Evolutionary conservation across 2,797 vertebrate genomes (phyloP), one percentile per base, ranked within the genome.

Genomic region (Syngnathus rostellatus): DNA sequence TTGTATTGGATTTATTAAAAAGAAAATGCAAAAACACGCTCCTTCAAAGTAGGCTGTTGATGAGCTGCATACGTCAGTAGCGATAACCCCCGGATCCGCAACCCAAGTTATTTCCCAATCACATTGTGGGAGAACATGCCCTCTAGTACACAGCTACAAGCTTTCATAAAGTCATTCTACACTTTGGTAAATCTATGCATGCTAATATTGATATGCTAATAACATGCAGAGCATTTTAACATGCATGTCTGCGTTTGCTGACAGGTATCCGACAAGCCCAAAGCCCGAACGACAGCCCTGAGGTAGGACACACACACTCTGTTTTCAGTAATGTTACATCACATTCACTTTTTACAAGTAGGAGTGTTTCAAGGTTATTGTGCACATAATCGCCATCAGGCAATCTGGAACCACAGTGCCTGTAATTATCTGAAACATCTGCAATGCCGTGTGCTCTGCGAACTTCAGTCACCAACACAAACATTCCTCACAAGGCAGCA

Each of bases 261-360:
- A 74, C 82, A 88, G 87, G 83, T 82, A 69, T 83, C 87, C 67
- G 84, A 86, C 71, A 88, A 88, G 67, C 75, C 77, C 68, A 88
- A 88, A 78, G 73, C 80, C 78, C 77, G 85, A 85, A 69, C 71
- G 64, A 41, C 84, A 10, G 84, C 82, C 10, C 41, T 75, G 7
- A 88, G 87, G 87, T 88, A 85, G 84, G 84, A 65, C n/a, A 54
- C 48, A 40, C 46, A 6, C 38, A 21, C 17, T 51, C 19, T 39
- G 62, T 19, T 64, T 38, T 51, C 1, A 46, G n/a, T 39, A 38
- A 51, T 21, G 63, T 64, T 63, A 1, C 14, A 6, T 23, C 39
- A 25, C 54, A 37, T 14, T 10, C 25, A 31, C 31, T 43, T 62
- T 62, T 62, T 19, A 43, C 6, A 60, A 39, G 17, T 60, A 2